Conservation (phyloP, 92 coral and sea anemone species). For the Montipora capitata region DNA sequence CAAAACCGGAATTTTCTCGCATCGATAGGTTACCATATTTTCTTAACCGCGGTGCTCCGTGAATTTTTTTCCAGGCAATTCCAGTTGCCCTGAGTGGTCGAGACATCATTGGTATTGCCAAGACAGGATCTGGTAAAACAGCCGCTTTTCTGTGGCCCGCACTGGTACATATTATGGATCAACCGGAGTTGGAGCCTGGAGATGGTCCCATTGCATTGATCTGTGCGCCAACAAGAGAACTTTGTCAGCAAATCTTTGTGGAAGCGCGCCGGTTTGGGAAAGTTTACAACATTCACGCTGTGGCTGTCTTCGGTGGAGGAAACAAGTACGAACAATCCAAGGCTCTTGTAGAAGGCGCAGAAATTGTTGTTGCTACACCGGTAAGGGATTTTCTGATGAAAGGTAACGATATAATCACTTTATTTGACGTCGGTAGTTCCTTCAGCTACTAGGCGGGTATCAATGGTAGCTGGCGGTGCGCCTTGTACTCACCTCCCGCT, state of each 20-base stretch:
- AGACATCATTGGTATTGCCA: constrained; percentile 98
- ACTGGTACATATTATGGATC: constrained; percentile 97
- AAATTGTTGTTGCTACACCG: constrained; percentile 99
- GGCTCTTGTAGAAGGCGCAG: constrained; percentile 96
- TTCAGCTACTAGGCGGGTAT: too few species aligned
- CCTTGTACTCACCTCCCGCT: too few species aligned
- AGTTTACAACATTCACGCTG: constrained; percentile 95
- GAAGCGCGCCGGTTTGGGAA: constrained; percentile 97
- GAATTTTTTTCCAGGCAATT: constrained; percentile 76
- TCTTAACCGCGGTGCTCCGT: too few species aligned
- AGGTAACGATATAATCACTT: neutral
- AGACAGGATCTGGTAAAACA: constrained; percentile 99
- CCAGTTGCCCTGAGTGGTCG: constrained; percentile 99
- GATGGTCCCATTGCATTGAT: constrained; percentile 98
- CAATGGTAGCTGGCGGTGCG: too few species aligned
- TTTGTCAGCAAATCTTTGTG: constrained; percentile 95
- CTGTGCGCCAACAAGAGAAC: constrained; percentile 99
- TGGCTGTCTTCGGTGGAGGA: constrained; percentile 99
- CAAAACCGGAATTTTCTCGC: too few species aligned
- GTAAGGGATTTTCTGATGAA: constrained; percentile 63
- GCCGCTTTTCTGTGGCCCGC: constrained; percentile 99
- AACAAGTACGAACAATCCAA: constrained; percentile 98
- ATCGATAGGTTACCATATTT: too few species aligned
- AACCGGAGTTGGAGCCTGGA: constrained; percentile 92
- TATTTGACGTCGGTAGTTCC: too few species aligned